These are phyloP conservation scores for Elgonia sp. DNA, from an alignment of 2,888 invertebrate genomes.

Conservation along the genomic window DNA sequence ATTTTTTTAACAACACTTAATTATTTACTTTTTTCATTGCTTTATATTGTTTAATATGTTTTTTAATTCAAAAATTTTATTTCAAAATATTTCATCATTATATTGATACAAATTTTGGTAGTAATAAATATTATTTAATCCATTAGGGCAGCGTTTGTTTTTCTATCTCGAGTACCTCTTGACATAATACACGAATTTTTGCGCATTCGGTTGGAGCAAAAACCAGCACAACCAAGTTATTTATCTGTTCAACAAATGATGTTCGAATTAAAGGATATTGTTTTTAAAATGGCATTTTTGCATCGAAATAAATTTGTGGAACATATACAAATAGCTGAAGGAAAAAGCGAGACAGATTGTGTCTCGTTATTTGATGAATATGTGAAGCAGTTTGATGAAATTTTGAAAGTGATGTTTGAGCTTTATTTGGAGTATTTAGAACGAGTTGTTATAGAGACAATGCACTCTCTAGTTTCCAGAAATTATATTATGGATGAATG, in stretches of 20 bases:
- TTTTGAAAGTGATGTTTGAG: constrained; percentile 92
- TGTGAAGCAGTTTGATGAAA: constrained; percentile 92
- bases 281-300: constrained; percentile 93
- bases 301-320: constrained; percentile 93
- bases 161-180: constrained; percentile 94
- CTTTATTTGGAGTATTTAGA: constrained; percentile 95
- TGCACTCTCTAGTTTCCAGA: constrained; percentile 90
- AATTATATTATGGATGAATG: constrained; percentile 95
- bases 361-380: constrained; percentile 88
- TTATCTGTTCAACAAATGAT: constrained; percentile 95
- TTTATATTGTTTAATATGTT: no score
- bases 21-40: no score
- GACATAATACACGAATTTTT: constrained; percentile 98
- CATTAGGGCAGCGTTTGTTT: constrained; percentile 92
- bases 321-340: constrained; percentile 89
- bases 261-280: constrained; percentile 95
- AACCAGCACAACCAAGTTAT: constrained; percentile 94
- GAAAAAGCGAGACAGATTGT: constrained; percentile 86
- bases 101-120: no score
- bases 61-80: no score
- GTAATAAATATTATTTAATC: background rate
- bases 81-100: no score
- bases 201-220: constrained; percentile 93
- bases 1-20: no score
- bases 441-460: constrained; percentile 92